A percentile compares a stretch with the other conserved stretches of the same genome.
These are phyloP conservation scores for Cyanoderma ruficeps DNA, from an alignment of 2,113 vertebrate genomes.

Conservation along the genomic window DNA sequence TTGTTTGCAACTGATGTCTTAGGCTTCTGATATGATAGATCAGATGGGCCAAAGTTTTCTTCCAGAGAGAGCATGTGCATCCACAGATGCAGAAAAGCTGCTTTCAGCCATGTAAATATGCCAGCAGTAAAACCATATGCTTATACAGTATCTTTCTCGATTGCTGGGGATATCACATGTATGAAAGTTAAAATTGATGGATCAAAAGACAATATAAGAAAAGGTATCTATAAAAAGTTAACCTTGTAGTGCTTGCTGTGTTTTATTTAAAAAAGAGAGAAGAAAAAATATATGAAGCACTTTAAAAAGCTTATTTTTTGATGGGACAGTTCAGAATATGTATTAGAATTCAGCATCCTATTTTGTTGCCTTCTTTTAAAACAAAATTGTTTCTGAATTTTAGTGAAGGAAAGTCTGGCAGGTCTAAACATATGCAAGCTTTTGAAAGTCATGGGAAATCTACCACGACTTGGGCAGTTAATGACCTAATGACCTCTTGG, in stretches of 20 bases:
- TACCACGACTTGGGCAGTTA: not conserved
- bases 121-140: not conserved
- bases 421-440: not conserved
- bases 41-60: not conserved
- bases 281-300: not conserved
- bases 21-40: not conserved
- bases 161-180: not conserved
- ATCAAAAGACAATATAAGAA: not conserved
- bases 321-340: not conserved
- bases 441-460: slow-evolving; percentile 12
- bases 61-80: not conserved
- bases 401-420: not conserved
- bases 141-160: not conserved
- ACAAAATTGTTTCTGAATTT: not conserved
- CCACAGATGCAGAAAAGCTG: not conserved
- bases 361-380: not conserved
- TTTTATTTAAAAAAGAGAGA: not conserved
- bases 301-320: not conserved
- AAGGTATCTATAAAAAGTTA: not conserved
- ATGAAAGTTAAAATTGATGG: not conserved
- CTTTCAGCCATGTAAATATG: not conserved
- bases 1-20: not conserved
- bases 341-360: not conserved
- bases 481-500: slow-evolving; percentile 22
- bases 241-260: not conserved